Evolutionary conservation across 1,140 invertebrate genomes (phyloP).

Genomic region (Lethocerus indicus): DNA sequence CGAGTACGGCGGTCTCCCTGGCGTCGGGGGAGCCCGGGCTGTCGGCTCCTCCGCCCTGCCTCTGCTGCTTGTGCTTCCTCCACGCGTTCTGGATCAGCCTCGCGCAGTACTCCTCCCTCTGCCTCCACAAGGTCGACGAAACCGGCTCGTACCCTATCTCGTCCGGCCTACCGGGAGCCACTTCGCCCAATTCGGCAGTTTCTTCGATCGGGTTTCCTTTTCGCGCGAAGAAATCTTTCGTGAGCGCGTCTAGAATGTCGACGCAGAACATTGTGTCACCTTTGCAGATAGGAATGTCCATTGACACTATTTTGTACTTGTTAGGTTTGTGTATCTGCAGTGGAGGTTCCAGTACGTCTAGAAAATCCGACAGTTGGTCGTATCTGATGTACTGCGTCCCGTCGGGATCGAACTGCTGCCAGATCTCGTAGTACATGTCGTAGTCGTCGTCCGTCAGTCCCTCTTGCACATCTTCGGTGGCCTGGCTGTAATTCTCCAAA

Average conservation of each 20-base stretch:
- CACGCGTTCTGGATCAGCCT: conserved; percentile 88
- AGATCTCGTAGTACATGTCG: conserved; percentile 99
- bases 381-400: conserved; percentile 94
- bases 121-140: conserved; percentile 82
- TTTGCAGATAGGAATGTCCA: conserved; percentile 97
- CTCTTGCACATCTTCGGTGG: conserved; percentile 96
- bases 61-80: conserved; percentile 63
- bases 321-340: conserved; percentile 95
- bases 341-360: conserved; percentile 85
- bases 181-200: conserved; percentile 61
- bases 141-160: conserved; percentile 81
- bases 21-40: conserved; percentile 23
- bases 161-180: conserved; percentile 52
- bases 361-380: conserved; percentile 82
- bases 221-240: conserved; percentile 89
- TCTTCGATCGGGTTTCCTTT: conserved; percentile 88
- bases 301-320: conserved; percentile 95
- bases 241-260: conserved; percentile 91
- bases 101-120: conserved; percentile 90
- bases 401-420: conserved; percentile 96
- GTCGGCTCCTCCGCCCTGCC: conserved; percentile 25
- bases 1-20: conserved; percentile 58
- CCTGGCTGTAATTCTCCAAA: conserved; percentile 95
- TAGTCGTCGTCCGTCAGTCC: conserved; percentile 96
- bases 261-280: conserved; percentile 93